Evolutionary conservation across 92 coral and sea anemone species (phyloP).

Genomic region (Anthopleura xanthogrammica): DNA sequence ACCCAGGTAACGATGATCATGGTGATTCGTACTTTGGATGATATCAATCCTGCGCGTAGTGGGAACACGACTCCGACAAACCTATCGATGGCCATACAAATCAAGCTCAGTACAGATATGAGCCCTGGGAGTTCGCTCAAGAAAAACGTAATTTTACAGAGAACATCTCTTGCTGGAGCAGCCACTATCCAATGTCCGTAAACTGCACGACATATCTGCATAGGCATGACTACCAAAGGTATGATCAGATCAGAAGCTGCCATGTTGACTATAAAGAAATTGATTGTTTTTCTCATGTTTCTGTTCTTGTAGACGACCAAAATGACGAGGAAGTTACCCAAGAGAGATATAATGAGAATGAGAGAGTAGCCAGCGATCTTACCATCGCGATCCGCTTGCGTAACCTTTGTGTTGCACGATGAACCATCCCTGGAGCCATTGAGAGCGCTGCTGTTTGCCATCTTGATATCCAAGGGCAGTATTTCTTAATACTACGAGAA

Average conservation of each 20-base stretch:
- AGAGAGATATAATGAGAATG: slow-evolving; percentile 25
- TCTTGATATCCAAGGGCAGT: not conserved
- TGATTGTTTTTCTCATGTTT: slow-evolving; percentile 51
- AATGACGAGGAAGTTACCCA: slow-evolving; percentile 41
- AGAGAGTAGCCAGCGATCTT: slow-evolving; percentile 34
- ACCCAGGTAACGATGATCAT: slow-evolving; percentile 42
- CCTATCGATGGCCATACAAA: slow-evolving; percentile 46
- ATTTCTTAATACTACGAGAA: not conserved
- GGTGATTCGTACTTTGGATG: slow-evolving; percentile 28
- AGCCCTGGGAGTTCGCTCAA: slow-evolving; percentile 36
- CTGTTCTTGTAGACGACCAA: slow-evolving; percentile 49
- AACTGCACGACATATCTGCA: slow-evolving; percentile 13
- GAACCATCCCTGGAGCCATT: not conserved
- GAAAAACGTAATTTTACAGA: slow-evolving; percentile 37
- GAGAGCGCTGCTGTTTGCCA: not conserved
- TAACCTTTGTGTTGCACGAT: not conserved
- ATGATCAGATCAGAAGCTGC: slow-evolving; percentile 37
- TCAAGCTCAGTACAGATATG: slow-evolving; percentile 35
- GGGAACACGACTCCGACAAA: slow-evolving; percentile 49
- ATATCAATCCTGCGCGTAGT: slow-evolving; percentile 33
- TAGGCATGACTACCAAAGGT: slow-evolving; percentile 33
- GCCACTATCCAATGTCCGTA: slow-evolving; percentile 6
- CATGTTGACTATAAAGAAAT: slow-evolving; percentile 45
- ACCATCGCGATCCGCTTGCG: slow-evolving; percentile 17
- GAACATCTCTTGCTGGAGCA: slow-evolving; percentile 21